Percentiles rank a stretch among this genome's conserved stretches.
These are phyloP conservation scores for Stenichneumon culpator DNA, from an alignment of 2,888 invertebrate genomes.

Conservation along the genomic window DNA sequence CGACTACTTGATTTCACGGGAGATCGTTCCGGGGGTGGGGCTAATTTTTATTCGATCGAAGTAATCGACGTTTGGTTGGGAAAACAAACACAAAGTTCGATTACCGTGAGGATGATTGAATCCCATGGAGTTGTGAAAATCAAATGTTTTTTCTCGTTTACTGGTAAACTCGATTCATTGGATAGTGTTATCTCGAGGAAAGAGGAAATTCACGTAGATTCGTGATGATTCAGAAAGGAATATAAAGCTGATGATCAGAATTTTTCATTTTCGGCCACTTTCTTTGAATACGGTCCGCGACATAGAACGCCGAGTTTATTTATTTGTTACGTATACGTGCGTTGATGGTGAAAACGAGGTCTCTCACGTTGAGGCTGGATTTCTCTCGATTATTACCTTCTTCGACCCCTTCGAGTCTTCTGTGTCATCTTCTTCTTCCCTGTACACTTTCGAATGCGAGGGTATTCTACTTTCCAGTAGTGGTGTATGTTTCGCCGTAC, in stretches of 20 bases:
- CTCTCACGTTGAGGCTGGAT: slow-evolving; percentile 21
- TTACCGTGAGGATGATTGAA: neutral
- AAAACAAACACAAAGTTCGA: neutral
- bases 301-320: neutral
- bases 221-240: neutral
- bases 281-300: neutral
- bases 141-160: neutral
- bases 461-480: neutral
- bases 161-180: neutral
- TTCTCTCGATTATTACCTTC: slow-evolving; percentile 39
- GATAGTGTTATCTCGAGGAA: neutral
- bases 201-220: neutral
- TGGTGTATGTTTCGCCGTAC: neutral
- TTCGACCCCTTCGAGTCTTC: slow-evolving; percentile 1
- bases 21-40: neutral
- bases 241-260: neutral
- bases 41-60: neutral
- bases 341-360: neutral
- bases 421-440: neutral
- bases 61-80: neutral
- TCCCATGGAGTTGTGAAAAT: too few relatives aligned
- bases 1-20: neutral
- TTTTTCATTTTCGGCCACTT: neutral
- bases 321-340: neutral
- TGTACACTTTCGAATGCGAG: neutral